phyloP scores from a whole-genome alignment of 2,888 invertebrate species.

The Unio delphinus region DNA sequence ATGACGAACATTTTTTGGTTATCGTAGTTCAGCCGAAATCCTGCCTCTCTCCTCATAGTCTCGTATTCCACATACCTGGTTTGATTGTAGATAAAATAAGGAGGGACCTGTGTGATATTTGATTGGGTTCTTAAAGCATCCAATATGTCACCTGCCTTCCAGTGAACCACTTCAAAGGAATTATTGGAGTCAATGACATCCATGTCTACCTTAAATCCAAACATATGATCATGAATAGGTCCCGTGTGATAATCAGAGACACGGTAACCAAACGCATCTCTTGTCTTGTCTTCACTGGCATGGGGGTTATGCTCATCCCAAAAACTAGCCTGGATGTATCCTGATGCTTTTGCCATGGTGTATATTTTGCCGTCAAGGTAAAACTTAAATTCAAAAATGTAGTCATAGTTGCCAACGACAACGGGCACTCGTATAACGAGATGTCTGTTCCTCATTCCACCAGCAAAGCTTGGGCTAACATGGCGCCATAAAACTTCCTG shows the following conservation, averaged over 20 bases:
- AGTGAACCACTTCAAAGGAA: slow-evolving; percentile 43
- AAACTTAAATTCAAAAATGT: slow-evolving; percentile 51
- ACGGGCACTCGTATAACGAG: slow-evolving; percentile 41
- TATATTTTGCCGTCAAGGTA: slow-evolving; percentile 44
- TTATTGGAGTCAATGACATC: slow-evolving; percentile 45
- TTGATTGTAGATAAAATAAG: slow-evolving; percentile 37
- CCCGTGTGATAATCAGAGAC: slow-evolving; percentile 39
- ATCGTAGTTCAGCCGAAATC: slow-evolving; percentile 25
- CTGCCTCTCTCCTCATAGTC: slow-evolving; percentile 19
- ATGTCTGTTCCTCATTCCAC: slow-evolving; percentile 39
- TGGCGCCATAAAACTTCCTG: slow-evolving; percentile 50
- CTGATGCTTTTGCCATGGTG: slow-evolving; percentile 36
- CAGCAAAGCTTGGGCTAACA: slow-evolving; percentile 28
- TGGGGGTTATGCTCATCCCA: slow-evolving; percentile 40
- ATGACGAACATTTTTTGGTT: slow-evolving; percentile 42
- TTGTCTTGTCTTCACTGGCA: slow-evolving; percentile 25
- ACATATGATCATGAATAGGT: slow-evolving; percentile 49
- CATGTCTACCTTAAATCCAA: slow-evolving; percentile 51
- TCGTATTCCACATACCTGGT: slow-evolving; percentile 37
- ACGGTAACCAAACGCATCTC: slow-evolving; percentile 45
- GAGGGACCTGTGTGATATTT: slow-evolving; percentile 16
- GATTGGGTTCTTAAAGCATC: slow-evolving; percentile 33
- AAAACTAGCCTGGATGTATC: slow-evolving; percentile 44
- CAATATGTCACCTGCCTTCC: slow-evolving; percentile 39
- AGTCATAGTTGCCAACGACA: slow-evolving; percentile 53